A percentile compares a stretch with the other conserved stretches of the same genome.
Evolutionary conservation across 2,113 vertebrate species (phyloP).

Genomic region (Tragelaphus buxtoni): DNA sequence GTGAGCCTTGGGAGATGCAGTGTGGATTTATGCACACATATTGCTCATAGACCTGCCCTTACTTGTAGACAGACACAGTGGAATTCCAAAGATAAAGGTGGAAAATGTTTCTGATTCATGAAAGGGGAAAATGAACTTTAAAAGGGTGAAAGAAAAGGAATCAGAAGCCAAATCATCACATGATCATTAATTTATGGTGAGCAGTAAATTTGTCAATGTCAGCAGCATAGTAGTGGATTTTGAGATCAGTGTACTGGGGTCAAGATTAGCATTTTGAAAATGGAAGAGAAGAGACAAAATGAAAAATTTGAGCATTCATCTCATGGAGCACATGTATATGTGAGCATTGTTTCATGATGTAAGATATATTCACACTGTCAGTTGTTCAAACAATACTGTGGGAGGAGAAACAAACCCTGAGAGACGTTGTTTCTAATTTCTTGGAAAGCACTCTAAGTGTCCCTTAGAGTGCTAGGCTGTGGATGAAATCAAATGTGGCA

Average conservation of each 20-base stretch:
- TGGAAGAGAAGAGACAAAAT: background rate
- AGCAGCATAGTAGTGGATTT: too few species aligned
- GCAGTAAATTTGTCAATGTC: background rate
- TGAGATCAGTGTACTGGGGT: background rate
- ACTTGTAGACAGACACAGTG: rapidly evolving
- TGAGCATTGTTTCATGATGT: too few species aligned
- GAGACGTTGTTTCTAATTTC: background rate
- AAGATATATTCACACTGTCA: background rate
- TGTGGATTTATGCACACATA: background rate
- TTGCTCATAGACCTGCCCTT: too few species aligned
- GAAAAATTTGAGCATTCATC: background rate
- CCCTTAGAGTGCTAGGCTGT: rapidly evolving
- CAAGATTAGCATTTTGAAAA: background rate
- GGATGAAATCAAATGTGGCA: background rate
- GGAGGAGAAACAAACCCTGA: background rate
- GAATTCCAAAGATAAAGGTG: background rate
- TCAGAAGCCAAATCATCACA: background rate
- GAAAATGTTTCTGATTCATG: background rate
- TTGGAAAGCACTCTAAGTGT: background rate
- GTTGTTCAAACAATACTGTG: background rate
- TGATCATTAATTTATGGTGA: background rate
- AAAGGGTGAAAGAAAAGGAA: background rate
- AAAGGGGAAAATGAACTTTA: background rate
- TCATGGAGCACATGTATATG: background rate
- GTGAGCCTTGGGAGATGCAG: rapidly evolving